A percentile compares a stretch with the other conserved stretches of the same genome.
Conservation (phyloP, 2,888 invertebrate species). For the Thecophora atra region DNA sequence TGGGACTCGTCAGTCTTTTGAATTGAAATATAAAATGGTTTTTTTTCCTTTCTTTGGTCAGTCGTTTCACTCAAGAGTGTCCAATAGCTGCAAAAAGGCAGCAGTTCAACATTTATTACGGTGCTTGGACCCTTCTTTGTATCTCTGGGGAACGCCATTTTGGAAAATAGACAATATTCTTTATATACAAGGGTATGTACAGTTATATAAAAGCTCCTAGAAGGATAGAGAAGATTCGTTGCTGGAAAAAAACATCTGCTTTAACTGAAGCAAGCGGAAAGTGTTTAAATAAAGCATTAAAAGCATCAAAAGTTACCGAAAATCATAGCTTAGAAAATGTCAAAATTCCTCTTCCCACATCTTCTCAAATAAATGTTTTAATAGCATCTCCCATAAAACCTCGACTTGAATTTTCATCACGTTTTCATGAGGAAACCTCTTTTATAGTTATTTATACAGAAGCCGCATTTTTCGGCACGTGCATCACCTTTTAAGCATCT, state of each 20-base stretch:
- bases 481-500: not conserved
- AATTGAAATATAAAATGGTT: not conserved
- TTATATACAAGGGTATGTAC: not conserved
- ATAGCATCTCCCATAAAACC: no score
- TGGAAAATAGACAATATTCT: constrained; percentile 1
- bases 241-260: constrained; percentile 9
- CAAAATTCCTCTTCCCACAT: no score
- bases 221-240: not conserved
- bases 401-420: no score
- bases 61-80: not conserved
- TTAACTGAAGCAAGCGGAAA: no score
- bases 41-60: not conserved
- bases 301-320: no score
- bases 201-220: not conserved
- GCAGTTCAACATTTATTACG: constrained; percentile 3
- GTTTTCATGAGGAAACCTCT: no score
- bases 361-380: no score
- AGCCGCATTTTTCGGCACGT: not conserved
- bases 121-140: not conserved
- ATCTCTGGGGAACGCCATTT: constrained; percentile 13
- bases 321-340: no score
- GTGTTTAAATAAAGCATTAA: no score
- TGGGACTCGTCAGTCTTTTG: not conserved
- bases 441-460: no score
- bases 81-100: constrained; percentile 4